phyloP scores from a whole-genome alignment of 2,797 vertebrate genomes.

The Sebastolobus altivelis region DNA sequence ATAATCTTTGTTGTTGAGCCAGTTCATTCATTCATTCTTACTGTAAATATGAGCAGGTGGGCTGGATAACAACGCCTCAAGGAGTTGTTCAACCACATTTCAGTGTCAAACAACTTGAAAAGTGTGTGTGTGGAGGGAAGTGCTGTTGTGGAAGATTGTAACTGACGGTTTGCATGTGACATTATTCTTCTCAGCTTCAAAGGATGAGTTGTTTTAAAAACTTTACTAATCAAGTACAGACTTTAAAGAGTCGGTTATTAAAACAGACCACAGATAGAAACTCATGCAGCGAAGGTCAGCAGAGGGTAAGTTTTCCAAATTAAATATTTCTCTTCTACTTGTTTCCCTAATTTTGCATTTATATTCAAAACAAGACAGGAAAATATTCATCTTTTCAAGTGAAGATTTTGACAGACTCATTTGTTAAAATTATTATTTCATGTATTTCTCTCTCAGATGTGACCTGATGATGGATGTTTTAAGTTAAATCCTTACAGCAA shows the following conservation, averaged over 20 bases:
- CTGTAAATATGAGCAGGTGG: conserved; percentile 5
- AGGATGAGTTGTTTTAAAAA: conserved; percentile 58
- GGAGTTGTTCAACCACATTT: conserved; percentile 60
- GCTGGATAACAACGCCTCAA: background rate
- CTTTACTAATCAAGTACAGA: conserved; percentile 41
- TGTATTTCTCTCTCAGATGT: background rate
- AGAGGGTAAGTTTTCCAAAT: conserved; percentile 51
- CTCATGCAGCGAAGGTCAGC: conserved; percentile 17
- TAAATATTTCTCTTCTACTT: rapidly evolving
- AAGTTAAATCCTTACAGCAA: background rate
- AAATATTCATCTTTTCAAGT: background rate
- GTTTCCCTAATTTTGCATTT: background rate
- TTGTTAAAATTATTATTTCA: background rate
- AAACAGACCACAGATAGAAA: background rate
- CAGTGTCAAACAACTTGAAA: conserved; percentile 9
- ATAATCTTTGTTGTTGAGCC: background rate
- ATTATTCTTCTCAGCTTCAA: background rate
- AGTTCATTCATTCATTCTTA: background rate
- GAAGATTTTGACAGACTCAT: background rate
- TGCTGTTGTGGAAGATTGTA: background rate
- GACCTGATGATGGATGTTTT: background rate
- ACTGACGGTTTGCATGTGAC: background rate
- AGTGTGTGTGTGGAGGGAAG: background rate
- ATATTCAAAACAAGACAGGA: background rate
- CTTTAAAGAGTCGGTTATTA: conserved; percentile 31